These are phyloP conservation scores for Dyspetes luteomarginatus DNA, from an alignment of 2,888 invertebrate species.

Conservation along the genomic window DNA sequence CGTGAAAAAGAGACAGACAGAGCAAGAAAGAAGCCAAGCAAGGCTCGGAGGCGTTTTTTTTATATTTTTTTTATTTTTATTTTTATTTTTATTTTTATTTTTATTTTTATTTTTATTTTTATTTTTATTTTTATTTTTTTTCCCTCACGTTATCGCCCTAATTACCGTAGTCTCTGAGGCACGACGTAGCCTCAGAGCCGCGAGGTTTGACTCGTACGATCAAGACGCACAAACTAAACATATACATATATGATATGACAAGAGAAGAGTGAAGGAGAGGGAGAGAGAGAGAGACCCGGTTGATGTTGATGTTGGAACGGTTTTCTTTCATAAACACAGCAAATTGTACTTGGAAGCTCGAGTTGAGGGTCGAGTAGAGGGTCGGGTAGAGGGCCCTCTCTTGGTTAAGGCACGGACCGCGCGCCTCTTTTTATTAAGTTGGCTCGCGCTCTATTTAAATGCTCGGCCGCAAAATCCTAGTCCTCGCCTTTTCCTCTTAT, in stretches of 20 bases:
- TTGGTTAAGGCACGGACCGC: conserved; percentile 37
- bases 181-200: conserved; percentile 34
- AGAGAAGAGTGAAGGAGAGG: not conserved
- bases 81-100: conserved; percentile 35
- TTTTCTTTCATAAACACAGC: not conserved
- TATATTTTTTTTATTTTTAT: conserved; percentile 13
- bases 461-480: conserved; percentile 27
- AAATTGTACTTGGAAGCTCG: conserved; percentile 40
- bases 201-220: conserved; percentile 2
- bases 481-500: conserved; percentile 1
- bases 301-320: conserved; percentile 1
- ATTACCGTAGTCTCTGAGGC: conserved; percentile 64
- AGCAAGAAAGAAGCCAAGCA: too few relatives aligned
- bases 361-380: too few relatives aligned
- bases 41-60: not conserved
- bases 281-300: not conserved
- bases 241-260: too few relatives aligned
- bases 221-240: too few relatives aligned
- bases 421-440: conserved; percentile 69
- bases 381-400: too few relatives aligned
- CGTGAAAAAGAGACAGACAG: not conserved
- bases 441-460: conserved; percentile 68
- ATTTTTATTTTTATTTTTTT: conserved; percentile 40
- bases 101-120: conserved; percentile 27
- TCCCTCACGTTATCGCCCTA: conserved; percentile 59